Base-by-base conservation (phyloP, 2,888 invertebrate genomes). In the Formica aserva region DNA sequence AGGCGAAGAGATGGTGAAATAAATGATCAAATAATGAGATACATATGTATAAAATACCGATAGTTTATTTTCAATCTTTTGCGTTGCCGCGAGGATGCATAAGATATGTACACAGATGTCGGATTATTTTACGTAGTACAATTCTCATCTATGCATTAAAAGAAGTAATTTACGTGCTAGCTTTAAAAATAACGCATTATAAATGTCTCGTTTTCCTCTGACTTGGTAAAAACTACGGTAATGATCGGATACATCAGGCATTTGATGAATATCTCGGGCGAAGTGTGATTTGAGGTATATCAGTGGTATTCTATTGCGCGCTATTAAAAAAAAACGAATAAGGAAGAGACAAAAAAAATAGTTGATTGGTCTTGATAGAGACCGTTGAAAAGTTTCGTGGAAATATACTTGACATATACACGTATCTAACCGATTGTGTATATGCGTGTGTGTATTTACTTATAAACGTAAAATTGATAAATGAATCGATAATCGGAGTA, bases 61-160 rank as follows among this genome's bases (percentile, higher is more conserved):
- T 94, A 94, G 93, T 94, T 94, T 94, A 94, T 94, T 94, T 91
- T 91, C 90, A 92, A 92, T 92, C 92, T 93, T 90, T 89, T 89
- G 88, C 92, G 91, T n/a, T 72, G 55, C 29, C 92, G 90, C 85
- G 87, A 87, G 84, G 85, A 84, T 90, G 90, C 92, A 89, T 89
- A 81, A 87, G 77, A 88, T 93, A 93, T 93, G 86, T 93, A 93
- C 93, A 93, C 87, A 89, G 87, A 86, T 88, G 85, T 89, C 81
- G 82, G 86, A 85, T 85, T 90, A 91, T 92, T 72, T 91, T 91
- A 91, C 88, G 91, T 88, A 91, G 91, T 92, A 92, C 91, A 92
- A 90, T 75, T 91, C 92, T 89, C 89, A 87, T 82, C 89, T 91
- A 92, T 90, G 84, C 75, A 91, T 92, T 91, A 92, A 89, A 92